Percentiles rank a stretch among this genome's conserved stretches.
phyloP scores from a whole-genome alignment of 1,140 invertebrate genomes.

The Cephus cinctus region DNA sequence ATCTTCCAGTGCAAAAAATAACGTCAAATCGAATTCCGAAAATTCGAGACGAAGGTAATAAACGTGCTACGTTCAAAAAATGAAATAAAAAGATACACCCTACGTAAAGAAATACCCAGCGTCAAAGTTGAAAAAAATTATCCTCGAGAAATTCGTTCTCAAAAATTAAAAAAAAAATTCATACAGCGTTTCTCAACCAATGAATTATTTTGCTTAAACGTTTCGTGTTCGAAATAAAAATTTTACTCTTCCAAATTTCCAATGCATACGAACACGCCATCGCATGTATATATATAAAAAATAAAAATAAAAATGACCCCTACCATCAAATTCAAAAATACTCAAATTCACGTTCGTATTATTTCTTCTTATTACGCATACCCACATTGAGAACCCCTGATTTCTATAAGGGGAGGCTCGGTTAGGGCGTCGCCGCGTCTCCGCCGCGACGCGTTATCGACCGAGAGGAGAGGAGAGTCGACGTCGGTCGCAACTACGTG shows the following conservation, averaged over 20 bases:
- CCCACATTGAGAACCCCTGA: constrained; percentile 47
- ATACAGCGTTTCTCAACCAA: no score
- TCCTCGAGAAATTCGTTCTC: no score
- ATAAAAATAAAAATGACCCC: background rate
- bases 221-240: background rate
- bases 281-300: background rate
- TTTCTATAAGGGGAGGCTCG: constrained; percentile 39
- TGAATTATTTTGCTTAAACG: no score
- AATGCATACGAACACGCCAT: background rate
- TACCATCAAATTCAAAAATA: background rate
- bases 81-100: no score
- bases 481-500: no score
- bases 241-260: background rate
- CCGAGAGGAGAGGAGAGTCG: constrained; percentile 34
- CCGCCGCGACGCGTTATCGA: constrained; percentile 53
- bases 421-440: constrained; percentile 57
- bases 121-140: no score
- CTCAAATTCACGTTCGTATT: background rate
- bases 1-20: no score
- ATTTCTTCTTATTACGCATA: background rate
- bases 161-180: no score
- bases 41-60: no score
- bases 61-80: no score
- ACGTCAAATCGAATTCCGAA: no score
- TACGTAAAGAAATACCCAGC: no score